These are phyloP conservation scores for Athetis lepigone DNA, from an alignment of 2,888 invertebrate genomes.

Conservation along the genomic window DNA sequence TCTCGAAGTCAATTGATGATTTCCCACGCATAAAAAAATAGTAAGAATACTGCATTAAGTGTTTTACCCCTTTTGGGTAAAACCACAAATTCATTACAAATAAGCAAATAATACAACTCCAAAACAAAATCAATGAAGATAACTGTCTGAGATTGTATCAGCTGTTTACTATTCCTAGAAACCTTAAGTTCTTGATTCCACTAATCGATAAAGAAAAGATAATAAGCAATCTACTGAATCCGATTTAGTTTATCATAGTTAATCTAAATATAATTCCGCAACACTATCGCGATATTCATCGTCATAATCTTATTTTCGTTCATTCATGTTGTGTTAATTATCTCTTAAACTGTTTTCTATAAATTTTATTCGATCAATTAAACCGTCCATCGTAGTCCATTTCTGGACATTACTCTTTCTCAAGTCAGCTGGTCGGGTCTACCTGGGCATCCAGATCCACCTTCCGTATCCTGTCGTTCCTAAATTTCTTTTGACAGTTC, in stretches of 20 bases:
- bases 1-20: too few species aligned
- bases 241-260: conserved; percentile 30
- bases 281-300: conserved; percentile 5
- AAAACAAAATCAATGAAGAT: conserved; percentile 5
- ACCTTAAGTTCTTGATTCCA: conserved; percentile 17
- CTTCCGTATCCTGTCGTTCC: too few species aligned
- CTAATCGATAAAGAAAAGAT: conserved; percentile 40
- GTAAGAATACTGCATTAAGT: too few species aligned
- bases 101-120: conserved; percentile 5
- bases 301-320: conserved; percentile 1
- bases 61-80: too few species aligned
- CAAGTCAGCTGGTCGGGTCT: too few species aligned
- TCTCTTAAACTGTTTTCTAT: conserved; percentile 3
- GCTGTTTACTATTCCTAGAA: conserved; percentile 37
- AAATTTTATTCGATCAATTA: neutral
- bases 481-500: too few species aligned
- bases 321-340: neutral
- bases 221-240: conserved; percentile 41
- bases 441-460: too few species aligned
- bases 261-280: conserved; percentile 12
- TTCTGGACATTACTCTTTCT: too few species aligned
- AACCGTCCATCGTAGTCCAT: too few species aligned
- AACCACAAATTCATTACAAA: conserved; percentile 1
- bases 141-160: conserved; percentile 32
- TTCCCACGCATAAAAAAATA: too few species aligned